These are phyloP conservation scores for Drosophila phalerata DNA, from an alignment of 2,888 invertebrate genomes.

Conservation along the genomic window DNA sequence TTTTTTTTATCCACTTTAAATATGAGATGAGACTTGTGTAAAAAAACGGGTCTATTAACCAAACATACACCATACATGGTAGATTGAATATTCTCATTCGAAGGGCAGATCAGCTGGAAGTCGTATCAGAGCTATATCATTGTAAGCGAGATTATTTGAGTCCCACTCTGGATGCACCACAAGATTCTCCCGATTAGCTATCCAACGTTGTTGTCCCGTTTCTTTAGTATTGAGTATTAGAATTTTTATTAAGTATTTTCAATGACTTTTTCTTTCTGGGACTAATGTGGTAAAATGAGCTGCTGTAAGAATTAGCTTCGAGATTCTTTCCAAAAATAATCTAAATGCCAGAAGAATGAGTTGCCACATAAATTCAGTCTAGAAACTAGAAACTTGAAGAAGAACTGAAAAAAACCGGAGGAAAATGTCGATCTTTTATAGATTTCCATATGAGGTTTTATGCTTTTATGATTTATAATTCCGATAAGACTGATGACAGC, in stretches of 20 bases:
- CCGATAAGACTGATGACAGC: constrained; percentile 4
- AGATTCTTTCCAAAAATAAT: too few species aligned
- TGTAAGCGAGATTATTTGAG: accelerated
- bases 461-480: constrained; percentile 27
- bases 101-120: constrained; percentile 22
- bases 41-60: background rate
- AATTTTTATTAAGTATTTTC: too few species aligned
- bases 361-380: background rate
- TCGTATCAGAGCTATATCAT: constrained; percentile 35
- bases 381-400: background rate
- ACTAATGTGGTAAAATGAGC: too few species aligned
- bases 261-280: too few species aligned
- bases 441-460: background rate
- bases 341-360: background rate
- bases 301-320: constrained; percentile 35
- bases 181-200: background rate
- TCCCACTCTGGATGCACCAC: constrained; percentile 16
- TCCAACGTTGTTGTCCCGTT: constrained; percentile 14
- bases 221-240: constrained; percentile 1
- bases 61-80: background rate
- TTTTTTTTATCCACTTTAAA: constrained; percentile 18
- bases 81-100: constrained; percentile 18
- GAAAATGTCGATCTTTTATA: background rate
- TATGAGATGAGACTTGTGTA: constrained; percentile 8
- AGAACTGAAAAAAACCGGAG: background rate